These are phyloP conservation scores for Syrphus vitripennis DNA, from an alignment of 2,888 invertebrate species.

Conservation along the genomic window DNA sequence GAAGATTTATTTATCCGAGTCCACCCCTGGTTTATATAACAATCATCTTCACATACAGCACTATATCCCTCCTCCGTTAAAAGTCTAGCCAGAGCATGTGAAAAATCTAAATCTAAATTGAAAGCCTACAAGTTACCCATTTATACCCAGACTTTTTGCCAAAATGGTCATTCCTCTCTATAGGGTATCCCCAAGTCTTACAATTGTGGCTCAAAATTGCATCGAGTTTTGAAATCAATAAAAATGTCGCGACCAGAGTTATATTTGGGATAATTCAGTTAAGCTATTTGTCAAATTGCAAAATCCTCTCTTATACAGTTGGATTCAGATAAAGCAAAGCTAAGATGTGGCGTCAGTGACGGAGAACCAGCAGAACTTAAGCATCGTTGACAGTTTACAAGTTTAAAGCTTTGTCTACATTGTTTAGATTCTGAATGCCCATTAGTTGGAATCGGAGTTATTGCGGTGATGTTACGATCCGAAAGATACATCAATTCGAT, in stretches of 20 bases:
- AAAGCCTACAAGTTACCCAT: constrained; percentile 38
- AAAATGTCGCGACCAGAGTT: constrained; percentile 5
- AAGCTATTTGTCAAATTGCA: constrained; percentile 61
- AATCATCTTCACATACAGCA: constrained; percentile 8
- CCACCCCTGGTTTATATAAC: neutral
- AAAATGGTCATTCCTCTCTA: constrained; percentile 20
- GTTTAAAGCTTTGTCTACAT: constrained; percentile 47
- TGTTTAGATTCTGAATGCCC: constrained; percentile 34
- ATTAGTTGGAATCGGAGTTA: neutral
- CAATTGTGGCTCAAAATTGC: neutral
- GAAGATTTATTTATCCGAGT: neutral
- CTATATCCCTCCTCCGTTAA: neutral
- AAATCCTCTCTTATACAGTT: constrained; percentile 15
- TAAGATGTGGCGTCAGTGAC: constrained; percentile 13
- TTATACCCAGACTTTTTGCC: too few species aligned
- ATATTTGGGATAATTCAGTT: constrained; percentile 45
- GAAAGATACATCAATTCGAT: constrained; percentile 3
- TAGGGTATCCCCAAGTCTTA: neutral
- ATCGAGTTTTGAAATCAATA: neutral
- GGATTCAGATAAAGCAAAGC: neutral
- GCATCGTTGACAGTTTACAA: constrained; percentile 42
- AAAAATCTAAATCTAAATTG: constrained; percentile 42
- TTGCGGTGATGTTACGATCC: neutral
- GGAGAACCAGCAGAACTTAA: neutral
- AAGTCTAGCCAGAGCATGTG: constrained; percentile 28